phyloP scores from a whole-genome alignment of 2,113 vertebrate genomes.

The Plecotus auritus region DNA sequence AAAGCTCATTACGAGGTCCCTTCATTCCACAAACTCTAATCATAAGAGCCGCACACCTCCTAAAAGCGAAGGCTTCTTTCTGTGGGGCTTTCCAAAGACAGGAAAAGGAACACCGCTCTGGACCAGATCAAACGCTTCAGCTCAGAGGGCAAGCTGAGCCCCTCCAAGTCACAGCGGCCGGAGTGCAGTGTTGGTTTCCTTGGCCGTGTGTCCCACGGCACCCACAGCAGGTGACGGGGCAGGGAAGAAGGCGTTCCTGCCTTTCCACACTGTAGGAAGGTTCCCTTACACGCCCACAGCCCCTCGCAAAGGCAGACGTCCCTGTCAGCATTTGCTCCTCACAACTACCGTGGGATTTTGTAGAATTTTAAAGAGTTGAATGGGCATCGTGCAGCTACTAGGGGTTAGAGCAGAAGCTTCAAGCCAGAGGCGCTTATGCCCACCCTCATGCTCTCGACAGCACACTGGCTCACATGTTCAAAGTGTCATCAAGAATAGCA shows the following conservation, averaged over 20 bases:
- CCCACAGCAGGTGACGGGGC: neutral
- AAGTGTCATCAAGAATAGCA: neutral
- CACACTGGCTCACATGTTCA: accelerated
- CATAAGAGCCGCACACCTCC: neutral
- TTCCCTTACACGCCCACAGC: neutral
- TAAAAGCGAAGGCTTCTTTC: neutral
- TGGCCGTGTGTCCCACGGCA: neutral
- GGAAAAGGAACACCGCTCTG: neutral
- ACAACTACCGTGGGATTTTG: neutral
- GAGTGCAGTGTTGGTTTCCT: neutral
- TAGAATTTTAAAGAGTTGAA: neutral
- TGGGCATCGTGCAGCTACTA: neutral
- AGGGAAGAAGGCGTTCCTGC: neutral
- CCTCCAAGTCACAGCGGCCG: accelerated
- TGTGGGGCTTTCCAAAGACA: neutral
- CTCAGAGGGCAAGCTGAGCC: neutral
- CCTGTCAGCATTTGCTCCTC: neutral
- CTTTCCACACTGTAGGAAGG: no score
- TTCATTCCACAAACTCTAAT: neutral
- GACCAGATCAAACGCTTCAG: neutral
- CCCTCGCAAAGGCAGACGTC: neutral
- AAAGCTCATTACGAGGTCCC: neutral
- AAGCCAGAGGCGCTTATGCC: neutral
- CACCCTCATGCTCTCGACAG: no score
- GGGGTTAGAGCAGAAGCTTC: neutral